Percentiles rank a stretch among this genome's conserved stretches.
Evolutionary conservation across 1,140 invertebrate species (phyloP).

Genomic region (Drosophila arawakana): DNA sequence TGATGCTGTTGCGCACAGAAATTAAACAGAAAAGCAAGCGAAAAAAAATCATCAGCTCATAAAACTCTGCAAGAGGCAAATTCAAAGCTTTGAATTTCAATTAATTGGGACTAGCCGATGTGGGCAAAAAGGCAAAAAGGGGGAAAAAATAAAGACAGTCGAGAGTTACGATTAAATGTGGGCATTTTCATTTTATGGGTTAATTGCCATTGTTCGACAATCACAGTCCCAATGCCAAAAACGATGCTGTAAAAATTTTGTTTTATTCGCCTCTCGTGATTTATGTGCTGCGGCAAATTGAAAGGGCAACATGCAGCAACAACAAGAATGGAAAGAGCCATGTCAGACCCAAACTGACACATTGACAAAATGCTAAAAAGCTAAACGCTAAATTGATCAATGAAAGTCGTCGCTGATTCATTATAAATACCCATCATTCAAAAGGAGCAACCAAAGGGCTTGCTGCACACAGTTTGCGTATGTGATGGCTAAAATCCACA

Average conservation of each 20-base stretch:
- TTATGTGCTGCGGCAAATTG: constrained; percentile 59
- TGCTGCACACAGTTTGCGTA: background rate
- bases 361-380: constrained; percentile 74
- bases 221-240: constrained; percentile 69
- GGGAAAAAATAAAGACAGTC: background rate
- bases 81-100: constrained; percentile 77
- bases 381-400: constrained; percentile 60
- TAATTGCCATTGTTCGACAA: constrained; percentile 79
- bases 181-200: constrained; percentile 79
- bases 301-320: constrained; percentile 25
- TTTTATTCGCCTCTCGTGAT: constrained; percentile 68
- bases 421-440: background rate
- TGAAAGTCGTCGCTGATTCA: constrained; percentile 31
- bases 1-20: constrained; percentile 25
- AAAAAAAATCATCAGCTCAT: constrained; percentile 49
- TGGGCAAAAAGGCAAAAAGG: background rate
- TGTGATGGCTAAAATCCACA: background rate
- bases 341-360: constrained; percentile 43
- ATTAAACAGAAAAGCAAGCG: constrained; percentile 67
- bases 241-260: constrained; percentile 33
- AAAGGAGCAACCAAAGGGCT: background rate
- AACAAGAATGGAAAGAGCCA: constrained; percentile 12
- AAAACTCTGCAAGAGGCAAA: constrained; percentile 62
- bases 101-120: constrained; percentile 67
- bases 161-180: constrained; percentile 62